A percentile compares a stretch with the other conserved stretches of the same genome.
phyloP scores from a whole-genome alignment of 2,113 vertebrate genomes.

The Phyllostomus discolor region DNA sequence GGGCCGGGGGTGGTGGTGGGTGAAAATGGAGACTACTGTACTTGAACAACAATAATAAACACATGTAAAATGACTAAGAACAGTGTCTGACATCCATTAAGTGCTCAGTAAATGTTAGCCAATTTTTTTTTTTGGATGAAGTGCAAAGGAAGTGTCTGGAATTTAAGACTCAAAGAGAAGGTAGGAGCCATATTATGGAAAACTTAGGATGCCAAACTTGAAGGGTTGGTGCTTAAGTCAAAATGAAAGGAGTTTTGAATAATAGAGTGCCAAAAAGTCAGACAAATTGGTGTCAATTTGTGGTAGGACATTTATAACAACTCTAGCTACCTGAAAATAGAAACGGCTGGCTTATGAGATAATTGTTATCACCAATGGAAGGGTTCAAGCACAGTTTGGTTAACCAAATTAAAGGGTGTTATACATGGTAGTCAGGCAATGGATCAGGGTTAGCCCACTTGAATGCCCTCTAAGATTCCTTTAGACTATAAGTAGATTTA shows the following conservation, averaged over 20 bases:
- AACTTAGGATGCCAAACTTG: background rate
- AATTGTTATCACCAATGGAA: background rate
- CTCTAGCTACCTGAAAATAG: background rate
- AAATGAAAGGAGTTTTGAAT: background rate
- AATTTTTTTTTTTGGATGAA: background rate
- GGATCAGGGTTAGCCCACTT: background rate
- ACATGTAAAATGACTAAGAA: slow-evolving; percentile 15
- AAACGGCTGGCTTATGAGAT: slow-evolving; percentile 9
- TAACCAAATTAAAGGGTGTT: background rate
- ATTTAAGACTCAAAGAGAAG: background rate
- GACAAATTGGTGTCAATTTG: background rate
- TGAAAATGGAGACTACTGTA: no score
- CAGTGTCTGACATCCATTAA: background rate
- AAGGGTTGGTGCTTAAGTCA: background rate
- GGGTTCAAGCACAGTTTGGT: background rate
- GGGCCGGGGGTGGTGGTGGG: no score
- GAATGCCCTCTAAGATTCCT: slow-evolving; percentile 9
- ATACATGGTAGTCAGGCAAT: background rate
- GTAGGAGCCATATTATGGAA: background rate
- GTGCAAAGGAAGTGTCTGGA: background rate
- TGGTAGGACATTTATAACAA: background rate
- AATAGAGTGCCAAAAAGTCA: background rate
- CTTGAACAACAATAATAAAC: background rate
- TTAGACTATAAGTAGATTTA: background rate
- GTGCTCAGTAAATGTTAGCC: background rate